These are phyloP conservation scores for Oscheius myriophilus DNA, from an alignment of 2,888 invertebrate genomes.

Conservation along the genomic window DNA sequence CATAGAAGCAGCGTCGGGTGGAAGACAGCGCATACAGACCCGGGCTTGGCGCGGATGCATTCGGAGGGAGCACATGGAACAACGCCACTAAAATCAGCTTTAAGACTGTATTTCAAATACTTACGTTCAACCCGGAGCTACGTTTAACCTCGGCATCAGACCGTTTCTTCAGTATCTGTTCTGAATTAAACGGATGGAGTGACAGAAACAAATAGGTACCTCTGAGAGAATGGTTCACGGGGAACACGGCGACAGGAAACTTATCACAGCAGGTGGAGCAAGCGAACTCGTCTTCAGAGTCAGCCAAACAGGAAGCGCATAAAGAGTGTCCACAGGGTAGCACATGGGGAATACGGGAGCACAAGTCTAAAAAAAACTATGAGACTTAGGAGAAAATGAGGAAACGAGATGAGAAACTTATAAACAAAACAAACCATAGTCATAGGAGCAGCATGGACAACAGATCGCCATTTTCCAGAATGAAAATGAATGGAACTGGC, in stretches of 20 bases:
- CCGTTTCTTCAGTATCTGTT: no score
- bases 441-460: neutral
- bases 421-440: neutral
- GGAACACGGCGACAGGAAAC: neutral
- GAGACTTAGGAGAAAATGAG: no score
- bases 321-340: constrained; percentile 1
- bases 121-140: no score
- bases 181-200: no score
- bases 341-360: constrained; percentile 1
- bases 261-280: neutral
- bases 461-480: neutral
- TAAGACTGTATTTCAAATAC: neutral
- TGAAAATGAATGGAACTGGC: no score
- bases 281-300: neutral
- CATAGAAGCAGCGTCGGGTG: neutral
- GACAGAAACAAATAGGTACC: neutral
- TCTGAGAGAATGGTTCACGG: neutral
- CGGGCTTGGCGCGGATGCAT: constrained; percentile 4
- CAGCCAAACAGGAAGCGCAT: neutral
- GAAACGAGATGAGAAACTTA: no score
- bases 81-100: constrained; percentile 1
- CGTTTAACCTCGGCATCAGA: no score
- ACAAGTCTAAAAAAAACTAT: no score
- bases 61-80: neutral
- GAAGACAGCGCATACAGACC: constrained; percentile 3